Percentiles rank a stretch among this genome's conserved stretches.
Conservation (phyloP, 2,888 invertebrate species). For the Eustalomyia histrio region DNA sequence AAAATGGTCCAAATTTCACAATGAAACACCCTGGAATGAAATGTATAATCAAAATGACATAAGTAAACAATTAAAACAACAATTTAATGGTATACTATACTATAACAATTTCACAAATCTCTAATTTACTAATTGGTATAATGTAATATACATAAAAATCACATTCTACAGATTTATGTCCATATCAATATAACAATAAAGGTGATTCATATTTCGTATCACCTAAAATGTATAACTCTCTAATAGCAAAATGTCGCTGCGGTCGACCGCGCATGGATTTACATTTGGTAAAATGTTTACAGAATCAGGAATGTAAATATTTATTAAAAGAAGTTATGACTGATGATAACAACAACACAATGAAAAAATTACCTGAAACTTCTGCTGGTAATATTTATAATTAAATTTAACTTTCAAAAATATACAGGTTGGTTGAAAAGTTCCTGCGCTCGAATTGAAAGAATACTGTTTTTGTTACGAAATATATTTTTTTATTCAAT, state of each 20-base stretch:
- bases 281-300: constrained; percentile 77
- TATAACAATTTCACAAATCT: neutral
- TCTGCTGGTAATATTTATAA: constrained; percentile 71
- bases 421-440: too few species aligned
- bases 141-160: neutral
- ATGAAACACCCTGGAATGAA: constrained; percentile 68
- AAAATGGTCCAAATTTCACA: constrained; percentile 72
- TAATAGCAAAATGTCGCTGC: constrained; percentile 76
- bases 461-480: too few species aligned
- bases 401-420: too few species aligned
- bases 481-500: too few species aligned
- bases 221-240: constrained; percentile 74
- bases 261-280: constrained; percentile 73
- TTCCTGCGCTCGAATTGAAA: too few species aligned
- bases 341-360: neutral
- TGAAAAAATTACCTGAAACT: constrained; percentile 71
- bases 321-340: constrained; percentile 34
- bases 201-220: constrained; percentile 76
- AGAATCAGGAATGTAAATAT: constrained; percentile 72
- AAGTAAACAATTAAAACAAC: constrained; percentile 67
- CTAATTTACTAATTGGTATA: neutral
- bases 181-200: constrained; percentile 71
- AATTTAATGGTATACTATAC: constrained; percentile 33
- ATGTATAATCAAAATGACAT: constrained; percentile 76
- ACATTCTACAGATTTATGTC: constrained; percentile 67